phyloP scores from a whole-genome alignment of 1,140 invertebrate species.

The Ephestia elutella region DNA sequence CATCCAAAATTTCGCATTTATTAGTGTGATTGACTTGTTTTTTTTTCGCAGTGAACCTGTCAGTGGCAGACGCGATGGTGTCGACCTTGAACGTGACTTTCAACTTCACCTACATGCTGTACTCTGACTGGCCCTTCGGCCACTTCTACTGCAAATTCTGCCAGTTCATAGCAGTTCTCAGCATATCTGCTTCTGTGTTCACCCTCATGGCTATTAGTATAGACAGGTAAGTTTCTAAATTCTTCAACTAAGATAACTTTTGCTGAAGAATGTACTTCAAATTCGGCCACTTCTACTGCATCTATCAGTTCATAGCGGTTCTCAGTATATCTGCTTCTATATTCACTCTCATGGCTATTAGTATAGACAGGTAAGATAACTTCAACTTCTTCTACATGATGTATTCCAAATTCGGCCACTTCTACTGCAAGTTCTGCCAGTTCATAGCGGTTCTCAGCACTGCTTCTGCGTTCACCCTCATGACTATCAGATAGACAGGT shows the following conservation, averaged over 20 bases:
- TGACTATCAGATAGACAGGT: constrained; percentile 98
- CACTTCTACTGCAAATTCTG: constrained; percentile 94
- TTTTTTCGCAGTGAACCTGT: constrained; percentile 85
- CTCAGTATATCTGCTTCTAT: constrained; percentile 94
- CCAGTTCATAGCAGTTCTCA: constrained; percentile 93
- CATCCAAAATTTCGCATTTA: no score
- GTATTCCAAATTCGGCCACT: constrained; percentile 88
- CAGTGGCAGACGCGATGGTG: constrained; percentile 94
- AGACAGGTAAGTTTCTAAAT: constrained; percentile 86
- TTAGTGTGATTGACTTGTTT: constrained; percentile 7
- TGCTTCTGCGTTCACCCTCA: constrained; percentile 95
- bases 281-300: constrained; percentile 94
- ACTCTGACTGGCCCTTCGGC: constrained; percentile 95
- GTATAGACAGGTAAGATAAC: constrained; percentile 95
- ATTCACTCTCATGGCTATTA: constrained; percentile 96
- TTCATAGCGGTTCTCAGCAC: constrained; percentile 94
- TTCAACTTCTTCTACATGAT: constrained; percentile 97
- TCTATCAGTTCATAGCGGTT: constrained; percentile 93
- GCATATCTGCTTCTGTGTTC: constrained; percentile 94
- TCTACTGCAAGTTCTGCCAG: constrained; percentile 95
- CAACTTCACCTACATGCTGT: constrained; percentile 94
- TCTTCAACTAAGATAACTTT: constrained; percentile 80
- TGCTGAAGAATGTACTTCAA: constrained; percentile 92
- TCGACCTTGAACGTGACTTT: constrained; percentile 95
- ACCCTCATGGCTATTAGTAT: constrained; percentile 97